Evolutionary conservation across 2,797 vertebrate species (phyloP), one percentile per base, ranked within the genome.

Genomic region (Pampus argenteus): DNA sequence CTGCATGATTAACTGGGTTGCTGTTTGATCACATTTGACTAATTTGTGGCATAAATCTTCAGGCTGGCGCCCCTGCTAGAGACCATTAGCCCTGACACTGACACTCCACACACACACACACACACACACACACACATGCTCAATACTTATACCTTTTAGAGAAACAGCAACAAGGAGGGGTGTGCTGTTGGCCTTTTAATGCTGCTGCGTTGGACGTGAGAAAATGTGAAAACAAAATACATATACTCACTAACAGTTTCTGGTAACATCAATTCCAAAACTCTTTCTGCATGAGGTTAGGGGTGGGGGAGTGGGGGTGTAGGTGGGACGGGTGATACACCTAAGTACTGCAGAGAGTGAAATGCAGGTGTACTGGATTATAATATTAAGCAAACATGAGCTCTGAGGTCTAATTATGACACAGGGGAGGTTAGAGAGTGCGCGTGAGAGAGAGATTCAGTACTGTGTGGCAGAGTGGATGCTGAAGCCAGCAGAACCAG

Each of bases 401-500:
- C 96, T 96, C 96, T 89, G 94, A 96, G 95, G 96, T 95, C 96
- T 99, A 98, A 99, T 99, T 97, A 97, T 96, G 95, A 96, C 97
- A 97, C 95, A 92, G 94, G 97, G 96, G 97, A 98, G 95, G 96
- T 86, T 79, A 77, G 86, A 83, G 78, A 81, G 78, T n/a, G n/a
- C n/a, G 61, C 56, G 78, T 55, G 77, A 76, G 70, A 70, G 75
- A 83, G 84, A 90, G 82, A 87, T 75, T 83, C 88, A 89, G 85
- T 87, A 62, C 94, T 79, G 91, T 88, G 92, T 88, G 66, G 84
- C 67, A 54, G 75, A 92, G 95, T 91, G 95, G 96, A 95, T 98
- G 97, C 98, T 98, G 97, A 98, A 97, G 95, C 95, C 96, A 97
- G 97, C 97, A 98, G 95, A 98, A 98, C 96, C 95, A 90, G 93